These are phyloP conservation scores for Pionites leucogaster DNA, from an alignment of 2,113 vertebrate species.

Conservation along the genomic window DNA sequence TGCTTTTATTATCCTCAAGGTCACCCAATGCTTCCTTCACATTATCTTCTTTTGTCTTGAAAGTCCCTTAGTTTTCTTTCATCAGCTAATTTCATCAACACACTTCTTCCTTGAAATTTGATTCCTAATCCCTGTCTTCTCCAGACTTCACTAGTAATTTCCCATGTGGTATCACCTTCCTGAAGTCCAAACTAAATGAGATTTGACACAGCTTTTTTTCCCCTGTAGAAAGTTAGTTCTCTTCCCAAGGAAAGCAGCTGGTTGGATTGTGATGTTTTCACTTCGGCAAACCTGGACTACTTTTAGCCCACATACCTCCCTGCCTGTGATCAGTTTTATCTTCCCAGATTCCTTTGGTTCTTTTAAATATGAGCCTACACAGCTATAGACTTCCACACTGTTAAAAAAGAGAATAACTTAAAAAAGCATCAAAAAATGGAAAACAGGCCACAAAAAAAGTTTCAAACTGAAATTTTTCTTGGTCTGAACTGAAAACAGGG, in stretches of 20 bases:
- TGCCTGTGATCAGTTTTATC: background rate
- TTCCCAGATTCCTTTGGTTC: background rate
- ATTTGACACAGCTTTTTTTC: background rate
- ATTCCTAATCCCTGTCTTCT: constrained; percentile 9
- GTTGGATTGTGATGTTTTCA: background rate
- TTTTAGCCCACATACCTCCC: rapidly evolving
- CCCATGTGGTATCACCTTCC: background rate
- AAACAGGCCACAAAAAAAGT: background rate
- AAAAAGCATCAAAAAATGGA: background rate
- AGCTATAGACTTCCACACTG: background rate
- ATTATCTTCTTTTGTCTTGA: background rate
- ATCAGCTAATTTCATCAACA: constrained; percentile 2
- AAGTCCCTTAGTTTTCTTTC: constrained; percentile 1
- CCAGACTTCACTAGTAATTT: background rate
- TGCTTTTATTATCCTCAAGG: constrained; percentile 17
- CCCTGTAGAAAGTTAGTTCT: background rate
- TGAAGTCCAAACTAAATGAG: constrained; percentile 21
- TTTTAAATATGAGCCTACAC: background rate
- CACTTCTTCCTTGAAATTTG: background rate
- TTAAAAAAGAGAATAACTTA: background rate
- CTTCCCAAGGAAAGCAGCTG: background rate
- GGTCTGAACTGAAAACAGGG: background rate
- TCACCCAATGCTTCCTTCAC: background rate
- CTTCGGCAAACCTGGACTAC: background rate
- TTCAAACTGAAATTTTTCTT: background rate